These are phyloP conservation scores for Marronus borbonicus DNA, from an alignment of 2,888 invertebrate species.

Conservation along the genomic window DNA sequence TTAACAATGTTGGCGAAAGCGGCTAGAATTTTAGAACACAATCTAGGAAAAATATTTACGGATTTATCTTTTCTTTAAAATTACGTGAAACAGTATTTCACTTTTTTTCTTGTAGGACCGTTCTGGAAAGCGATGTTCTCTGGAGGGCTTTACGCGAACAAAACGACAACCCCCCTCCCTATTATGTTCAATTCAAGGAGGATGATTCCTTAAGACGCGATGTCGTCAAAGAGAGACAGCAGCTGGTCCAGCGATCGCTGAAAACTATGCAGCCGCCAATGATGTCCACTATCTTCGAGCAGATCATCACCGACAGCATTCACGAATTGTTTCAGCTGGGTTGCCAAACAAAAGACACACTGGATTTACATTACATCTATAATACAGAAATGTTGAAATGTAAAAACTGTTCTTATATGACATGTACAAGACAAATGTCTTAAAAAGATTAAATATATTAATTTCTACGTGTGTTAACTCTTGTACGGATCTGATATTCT, in stretches of 20 bases:
- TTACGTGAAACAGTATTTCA: neutral
- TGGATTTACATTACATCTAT: constrained; percentile 42
- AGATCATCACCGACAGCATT: constrained; percentile 61
- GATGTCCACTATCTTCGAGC: constrained; percentile 60
- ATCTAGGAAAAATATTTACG: too few species aligned
- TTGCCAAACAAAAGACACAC: constrained; percentile 40
- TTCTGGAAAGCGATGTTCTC: constrained; percentile 64
- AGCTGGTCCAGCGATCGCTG: constrained; percentile 57
- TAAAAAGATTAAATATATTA: neutral
- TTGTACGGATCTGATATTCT: constrained; percentile 74
- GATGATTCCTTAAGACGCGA: constrained; percentile 50
- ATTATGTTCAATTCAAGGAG: constrained; percentile 62
- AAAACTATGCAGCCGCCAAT: constrained; percentile 58
- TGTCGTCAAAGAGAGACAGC: constrained; percentile 48
- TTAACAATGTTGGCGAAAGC: too few species aligned
- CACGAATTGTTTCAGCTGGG: constrained; percentile 60
- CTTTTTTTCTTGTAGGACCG: constrained; percentile 64
- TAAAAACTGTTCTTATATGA: constrained; percentile 2
- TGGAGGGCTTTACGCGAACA: constrained; percentile 55
- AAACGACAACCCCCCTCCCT: constrained; percentile 55
- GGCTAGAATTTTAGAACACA: too few species aligned
- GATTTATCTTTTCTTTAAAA: too few species aligned
- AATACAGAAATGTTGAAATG: constrained; percentile 34
- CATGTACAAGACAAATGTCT: constrained; percentile 16
- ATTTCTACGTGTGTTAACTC: neutral